phyloP scores from a whole-genome alignment of 2,113 vertebrate species.

The Petrocephalus microphthalmus region DNA sequence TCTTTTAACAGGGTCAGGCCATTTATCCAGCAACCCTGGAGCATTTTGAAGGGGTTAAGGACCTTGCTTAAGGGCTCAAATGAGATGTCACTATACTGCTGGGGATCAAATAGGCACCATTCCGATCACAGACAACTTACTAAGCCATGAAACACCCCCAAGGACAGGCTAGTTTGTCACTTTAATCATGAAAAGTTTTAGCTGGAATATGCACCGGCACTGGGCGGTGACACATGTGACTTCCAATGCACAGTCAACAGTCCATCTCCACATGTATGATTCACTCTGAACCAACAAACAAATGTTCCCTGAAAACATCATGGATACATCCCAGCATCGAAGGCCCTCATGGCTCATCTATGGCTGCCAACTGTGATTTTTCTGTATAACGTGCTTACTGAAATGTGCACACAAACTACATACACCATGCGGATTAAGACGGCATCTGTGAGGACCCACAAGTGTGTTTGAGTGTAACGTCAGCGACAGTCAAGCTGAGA shows the following conservation, averaged over 20 bases:
- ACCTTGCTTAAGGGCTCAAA: not conserved
- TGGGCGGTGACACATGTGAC: not conserved
- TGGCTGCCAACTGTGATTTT: not conserved
- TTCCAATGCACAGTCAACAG: not conserved
- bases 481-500: not conserved
- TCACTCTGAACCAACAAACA: not conserved
- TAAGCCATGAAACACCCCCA: not conserved
- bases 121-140: not conserved
- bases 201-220: not conserved
- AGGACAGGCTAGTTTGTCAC: not conserved
- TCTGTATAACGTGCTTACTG: not conserved
- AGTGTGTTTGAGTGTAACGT: not conserved
- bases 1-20: not conserved
- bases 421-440: not conserved
- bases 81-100: not conserved
- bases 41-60: not conserved
- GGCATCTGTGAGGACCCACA: not conserved
- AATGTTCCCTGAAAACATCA: not conserved
- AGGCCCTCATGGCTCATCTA: not conserved
- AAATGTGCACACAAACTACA: not conserved
- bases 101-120: not conserved
- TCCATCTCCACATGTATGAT: not conserved
- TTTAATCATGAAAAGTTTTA: not conserved
- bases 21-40: not conserved
- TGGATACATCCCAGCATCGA: not conserved